Base-by-base conservation (phyloP, 2,888 invertebrate species). In the Alcis repandata region DNA sequence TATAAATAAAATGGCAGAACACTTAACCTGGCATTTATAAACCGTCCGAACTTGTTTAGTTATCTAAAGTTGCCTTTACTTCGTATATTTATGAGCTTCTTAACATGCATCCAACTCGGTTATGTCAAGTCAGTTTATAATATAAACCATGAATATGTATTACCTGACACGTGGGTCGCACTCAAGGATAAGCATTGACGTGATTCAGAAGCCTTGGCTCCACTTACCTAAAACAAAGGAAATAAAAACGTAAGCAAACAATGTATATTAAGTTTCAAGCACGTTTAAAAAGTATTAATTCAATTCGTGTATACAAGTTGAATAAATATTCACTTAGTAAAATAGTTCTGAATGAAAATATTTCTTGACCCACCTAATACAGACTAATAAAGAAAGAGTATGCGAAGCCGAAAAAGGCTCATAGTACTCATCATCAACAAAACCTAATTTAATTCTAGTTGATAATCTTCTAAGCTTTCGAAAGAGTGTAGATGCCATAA, bases 171-270 rank as follows among this genome's bases (percentile, higher is more conserved):
- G 81, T 83, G 83, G 82, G 79, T 73, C 67, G 71, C 46, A 68
- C 74, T 77, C 80, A 80, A 80, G 78, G 79, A 76, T 79, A 59
- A 72, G 63, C 70, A 69, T 72, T 74, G 70, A 71, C 63, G 65
- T 69, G 68, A 70, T 67, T 67, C 59, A 59, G 56, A 65, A 60
- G 72, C 71, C 70, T 75, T 76, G 69, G 58, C 69, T 72, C 64
- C 71, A 84, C 90, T 89, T 89, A 91, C 91, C 90, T 90, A 81
- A 79, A 90, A 90, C 87, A 89, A 90, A 87, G 76, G 70, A 83
- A 74, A 84, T 67, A 62, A 49, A 13, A 45, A 43, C 40, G 41
- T 58, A 48, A 63, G 51, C 46, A 67, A 49, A 49, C 27, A 48
- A 15, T 15, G 15, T 9, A 27, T 27, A 15, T 17, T n/a, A 32